These are phyloP conservation scores for Hyphantria cunea DNA, from an alignment of 1,140 invertebrate species.

Conservation along the genomic window DNA sequence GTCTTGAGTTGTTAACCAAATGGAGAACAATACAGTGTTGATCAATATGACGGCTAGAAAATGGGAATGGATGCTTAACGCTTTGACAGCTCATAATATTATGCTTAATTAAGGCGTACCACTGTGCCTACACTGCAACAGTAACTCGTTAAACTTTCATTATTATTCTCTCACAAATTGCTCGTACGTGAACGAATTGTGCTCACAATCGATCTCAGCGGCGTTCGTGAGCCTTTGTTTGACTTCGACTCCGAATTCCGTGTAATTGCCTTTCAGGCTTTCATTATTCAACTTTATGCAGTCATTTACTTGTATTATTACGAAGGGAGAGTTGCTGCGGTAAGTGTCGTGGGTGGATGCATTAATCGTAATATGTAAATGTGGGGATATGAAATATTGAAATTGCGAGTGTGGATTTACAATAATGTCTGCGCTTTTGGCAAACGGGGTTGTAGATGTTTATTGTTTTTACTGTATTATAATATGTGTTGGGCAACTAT, in stretches of 20 bases:
- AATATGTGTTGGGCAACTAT: constrained; percentile 8
- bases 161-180: constrained; percentile 77
- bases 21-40: constrained; percentile 32
- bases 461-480: constrained; percentile 27
- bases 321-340: constrained; percentile 69
- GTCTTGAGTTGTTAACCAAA: constrained; percentile 29
- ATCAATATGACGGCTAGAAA: constrained; percentile 32
- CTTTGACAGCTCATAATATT: constrained; percentile 55
- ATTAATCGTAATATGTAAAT: constrained; percentile 80
- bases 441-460: constrained; percentile 32
- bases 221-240: constrained; percentile 74
- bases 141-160: constrained; percentile 77
- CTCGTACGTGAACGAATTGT: constrained; percentile 77
- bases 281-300: constrained; percentile 81
- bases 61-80: constrained; percentile 29
- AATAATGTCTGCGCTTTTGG: constrained; percentile 26
- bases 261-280: constrained; percentile 80
- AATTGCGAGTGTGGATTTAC: constrained; percentile 41
- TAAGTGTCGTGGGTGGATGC: constrained; percentile 76
- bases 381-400: constrained; percentile 74
- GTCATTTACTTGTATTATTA: constrained; percentile 80
- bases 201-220: constrained; percentile 73
- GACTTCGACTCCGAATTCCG: constrained; percentile 79
- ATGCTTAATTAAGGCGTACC: constrained; percentile 69
- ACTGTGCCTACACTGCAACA: constrained; percentile 47